These are phyloP conservation scores for Philotrypesis tridentata DNA, from an alignment of 1,140 invertebrate genomes.

Conservation along the genomic window DNA sequence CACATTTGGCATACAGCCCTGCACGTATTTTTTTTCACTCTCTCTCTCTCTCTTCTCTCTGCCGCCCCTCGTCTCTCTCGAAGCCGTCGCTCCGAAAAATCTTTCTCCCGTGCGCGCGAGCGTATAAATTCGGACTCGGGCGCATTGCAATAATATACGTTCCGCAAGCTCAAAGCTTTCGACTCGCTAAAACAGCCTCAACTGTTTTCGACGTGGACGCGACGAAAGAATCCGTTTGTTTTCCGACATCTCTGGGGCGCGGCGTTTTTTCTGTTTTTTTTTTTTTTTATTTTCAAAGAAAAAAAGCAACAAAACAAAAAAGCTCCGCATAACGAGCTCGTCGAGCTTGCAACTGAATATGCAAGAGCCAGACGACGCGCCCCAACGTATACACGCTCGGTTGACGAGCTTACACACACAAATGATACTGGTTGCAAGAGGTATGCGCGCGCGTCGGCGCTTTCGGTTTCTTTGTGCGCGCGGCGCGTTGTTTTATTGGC, in stretches of 20 bases:
- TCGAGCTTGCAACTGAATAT: background rate
- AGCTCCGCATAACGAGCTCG: background rate
- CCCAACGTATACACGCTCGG: background rate
- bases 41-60: no score
- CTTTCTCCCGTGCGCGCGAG: background rate
- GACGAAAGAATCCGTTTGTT: background rate
- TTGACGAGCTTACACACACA: background rate
- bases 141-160: background rate
- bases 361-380: background rate
- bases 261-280: background rate
- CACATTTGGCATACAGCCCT: background rate
- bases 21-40: background rate
- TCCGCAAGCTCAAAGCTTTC: background rate
- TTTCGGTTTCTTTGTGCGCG: background rate
- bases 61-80: no score
- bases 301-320: background rate
- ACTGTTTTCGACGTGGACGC: background rate
- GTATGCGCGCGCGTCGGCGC: background rate
- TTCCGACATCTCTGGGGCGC: background rate
- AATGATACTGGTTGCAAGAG: background rate
- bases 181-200: background rate
- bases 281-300: no score
- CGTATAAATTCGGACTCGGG: background rate
- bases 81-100: background rate
- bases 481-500: conserved; percentile 8